phyloP scores from a whole-genome alignment of 2,113 vertebrate genomes.

The Telmatochromis sp. region DNA sequence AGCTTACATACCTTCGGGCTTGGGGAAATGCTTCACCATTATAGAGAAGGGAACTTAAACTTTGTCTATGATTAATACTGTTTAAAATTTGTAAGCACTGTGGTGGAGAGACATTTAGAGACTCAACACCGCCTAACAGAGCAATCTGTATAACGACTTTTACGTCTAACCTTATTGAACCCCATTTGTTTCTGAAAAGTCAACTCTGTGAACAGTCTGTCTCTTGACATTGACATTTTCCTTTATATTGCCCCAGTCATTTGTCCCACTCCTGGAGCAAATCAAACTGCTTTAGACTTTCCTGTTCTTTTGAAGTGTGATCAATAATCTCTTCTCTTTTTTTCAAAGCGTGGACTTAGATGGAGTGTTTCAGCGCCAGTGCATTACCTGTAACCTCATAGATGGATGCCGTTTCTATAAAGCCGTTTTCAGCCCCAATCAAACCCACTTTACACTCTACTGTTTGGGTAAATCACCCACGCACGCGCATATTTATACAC shows the following conservation, averaged over 20 bases:
- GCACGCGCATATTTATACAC: not conserved
- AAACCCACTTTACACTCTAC: conserved; percentile 70
- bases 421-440: conserved; percentile 72
- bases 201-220: not conserved
- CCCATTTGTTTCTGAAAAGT: conserved; percentile 8
- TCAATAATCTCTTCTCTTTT: not conserved
- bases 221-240: not conserved
- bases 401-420: conserved; percentile 73
- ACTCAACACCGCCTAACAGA: not conserved
- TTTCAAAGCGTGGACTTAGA: conserved; percentile 67
- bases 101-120: not conserved
- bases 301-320: not conserved
- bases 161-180: conserved; percentile 7
- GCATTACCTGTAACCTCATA: conserved; percentile 73
- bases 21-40: not conserved
- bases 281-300: not conserved
- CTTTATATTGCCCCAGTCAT: not conserved
- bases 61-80: not conserved
- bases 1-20: not conserved
- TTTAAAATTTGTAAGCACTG: not conserved
- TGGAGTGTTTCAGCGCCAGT: conserved; percentile 72
- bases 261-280: not conserved
- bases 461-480: conserved; percentile 67
- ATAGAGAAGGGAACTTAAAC: not conserved
- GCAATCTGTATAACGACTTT: not conserved